Base-by-base conservation (phyloP, 2,888 invertebrate species). In the Spodoptera picta region DNA sequence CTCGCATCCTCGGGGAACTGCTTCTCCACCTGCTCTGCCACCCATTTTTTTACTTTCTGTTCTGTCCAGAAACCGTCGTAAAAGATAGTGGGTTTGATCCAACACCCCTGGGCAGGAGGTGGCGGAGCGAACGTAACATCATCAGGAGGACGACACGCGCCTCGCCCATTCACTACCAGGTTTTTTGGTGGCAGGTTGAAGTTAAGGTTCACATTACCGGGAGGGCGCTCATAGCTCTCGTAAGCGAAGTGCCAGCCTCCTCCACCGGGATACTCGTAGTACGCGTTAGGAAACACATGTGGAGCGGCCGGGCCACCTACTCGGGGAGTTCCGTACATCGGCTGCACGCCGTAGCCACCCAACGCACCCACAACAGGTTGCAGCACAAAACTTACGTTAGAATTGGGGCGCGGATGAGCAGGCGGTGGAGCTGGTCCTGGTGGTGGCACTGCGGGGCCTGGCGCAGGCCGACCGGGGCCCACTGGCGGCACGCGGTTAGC, bases 61-160 rank as follows among this genome's bases (percentile, higher is more conserved):
- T 95, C 95, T 0, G 95, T 95, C 95, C 95, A 95, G 81, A 95
- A 95, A 1, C 95, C 95, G 51, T 95, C 95, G 65, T 95, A 95
- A 81, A 95, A 95, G 47, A 95, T 94, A 3, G 93, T 92, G 4
- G 95, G 95, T 60, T 95, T 95, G 56, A 95, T 91, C 95, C 95
- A 95, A 74, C 93, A 92, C 3, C 90, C 91, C 60, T 90, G 91
- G 31, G 82, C 82, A 56, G 88, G 91, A 23, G 85, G 84, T 41
- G 87, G 83, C 12, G 84, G 77, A 1, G 80, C 87, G 77, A 83
- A 90, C 4, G 83, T 49, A 7, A 83, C 84, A 47, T 90, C 90
- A 2, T 85, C 88, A 11, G 89, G 87, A 1, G 80, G 75, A 0
- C 82, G 85, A 27, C 86, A 82, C 61, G 88, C 86, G 2, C 86